Conservation (phyloP, 2,113 vertebrate genomes). For the Indri indri region DNA sequence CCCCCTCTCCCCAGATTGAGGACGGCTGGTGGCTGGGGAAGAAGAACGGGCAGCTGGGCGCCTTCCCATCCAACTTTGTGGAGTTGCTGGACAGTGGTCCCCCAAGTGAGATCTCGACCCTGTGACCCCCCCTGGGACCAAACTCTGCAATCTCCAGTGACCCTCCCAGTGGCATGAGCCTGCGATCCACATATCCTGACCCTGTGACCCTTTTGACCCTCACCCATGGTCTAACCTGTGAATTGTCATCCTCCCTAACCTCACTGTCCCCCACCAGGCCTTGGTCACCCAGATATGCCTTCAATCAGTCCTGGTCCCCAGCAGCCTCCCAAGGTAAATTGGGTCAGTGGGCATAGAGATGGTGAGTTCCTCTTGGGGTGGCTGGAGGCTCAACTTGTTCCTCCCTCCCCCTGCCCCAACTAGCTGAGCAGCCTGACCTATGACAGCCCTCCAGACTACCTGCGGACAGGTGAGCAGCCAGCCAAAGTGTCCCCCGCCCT, state of each 20-base stretch:
- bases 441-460: conserved; percentile 68
- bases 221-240: neutral
- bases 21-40: conserved; percentile 94
- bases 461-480: conserved; percentile 59
- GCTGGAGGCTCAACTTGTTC: neutral
- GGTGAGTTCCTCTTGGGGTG: neutral
- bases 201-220: neutral
- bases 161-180: neutral
- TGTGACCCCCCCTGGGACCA: conserved; percentile 34
- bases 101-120: conserved; percentile 76
- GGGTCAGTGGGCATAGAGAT: neutral
- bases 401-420: neutral
- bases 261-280: conserved; percentile 54
- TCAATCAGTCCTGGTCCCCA: neutral
- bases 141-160: conserved; percentile 34
- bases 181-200: neutral
- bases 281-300: conserved; percentile 45
- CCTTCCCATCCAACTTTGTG: conserved; percentile 94
- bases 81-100: conserved; percentile 84
- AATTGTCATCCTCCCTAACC: conserved; percentile 11
- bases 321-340: conserved; percentile 59
- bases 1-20: conserved; percentile 87
- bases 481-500: neutral
- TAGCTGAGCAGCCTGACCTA: conserved; percentile 66
- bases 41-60: conserved; percentile 88